Percentiles rank a stretch among this genome's conserved stretches.
phyloP scores from a whole-genome alignment of 2,797 vertebrate genomes.

The Anguilla pacifica region DNA sequence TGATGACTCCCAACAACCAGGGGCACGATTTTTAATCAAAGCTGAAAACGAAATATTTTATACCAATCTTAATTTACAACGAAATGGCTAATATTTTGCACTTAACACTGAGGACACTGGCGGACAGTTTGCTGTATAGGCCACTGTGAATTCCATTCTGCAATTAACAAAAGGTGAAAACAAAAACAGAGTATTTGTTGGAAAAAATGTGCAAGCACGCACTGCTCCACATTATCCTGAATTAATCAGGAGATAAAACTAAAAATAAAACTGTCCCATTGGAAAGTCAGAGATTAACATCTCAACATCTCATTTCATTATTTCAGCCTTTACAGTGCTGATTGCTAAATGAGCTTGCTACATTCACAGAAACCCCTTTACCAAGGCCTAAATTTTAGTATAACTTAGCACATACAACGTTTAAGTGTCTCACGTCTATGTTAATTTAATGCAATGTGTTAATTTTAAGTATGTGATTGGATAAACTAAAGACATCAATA shows the following conservation, averaged over 20 bases:
- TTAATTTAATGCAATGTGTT: not conserved
- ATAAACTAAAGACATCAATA: slow-evolving; percentile 4
- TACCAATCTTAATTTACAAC: too few species aligned
- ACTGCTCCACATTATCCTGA: not conserved
- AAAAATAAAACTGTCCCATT: not conserved
- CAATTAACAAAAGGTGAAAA: not conserved
- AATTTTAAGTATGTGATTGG: not conserved
- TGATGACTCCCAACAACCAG: too few species aligned
- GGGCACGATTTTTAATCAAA: not conserved
- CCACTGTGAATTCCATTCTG: not conserved
- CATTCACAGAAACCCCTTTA: not conserved
- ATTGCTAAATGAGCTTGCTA: not conserved
- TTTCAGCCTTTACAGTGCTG: not conserved
- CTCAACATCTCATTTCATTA: not conserved
- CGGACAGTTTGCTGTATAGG: not conserved
- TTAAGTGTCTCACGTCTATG: not conserved
- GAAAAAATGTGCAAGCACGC: not conserved
- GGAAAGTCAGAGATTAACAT: not conserved
- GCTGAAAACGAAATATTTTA: not conserved
- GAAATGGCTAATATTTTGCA: not conserved
- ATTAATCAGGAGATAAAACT: not conserved
- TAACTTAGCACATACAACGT: not conserved
- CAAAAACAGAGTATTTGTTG: not conserved
- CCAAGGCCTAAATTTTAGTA: not conserved
- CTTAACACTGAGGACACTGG: not conserved